phyloP scores from a whole-genome alignment of 2,888 invertebrate genomes.

The Heliconius sara region DNA sequence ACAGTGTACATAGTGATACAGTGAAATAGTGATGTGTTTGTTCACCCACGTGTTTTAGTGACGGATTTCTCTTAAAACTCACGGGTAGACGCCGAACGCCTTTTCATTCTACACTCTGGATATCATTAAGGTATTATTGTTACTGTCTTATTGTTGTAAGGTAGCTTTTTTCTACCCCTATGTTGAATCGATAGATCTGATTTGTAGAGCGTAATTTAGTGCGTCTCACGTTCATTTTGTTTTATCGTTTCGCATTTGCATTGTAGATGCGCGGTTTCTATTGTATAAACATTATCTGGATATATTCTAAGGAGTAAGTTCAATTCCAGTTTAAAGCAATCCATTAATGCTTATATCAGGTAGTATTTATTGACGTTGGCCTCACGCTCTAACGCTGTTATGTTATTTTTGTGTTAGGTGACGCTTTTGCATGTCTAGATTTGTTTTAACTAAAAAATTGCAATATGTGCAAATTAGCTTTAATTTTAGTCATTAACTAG shows the following conservation, averaged over 20 bases:
- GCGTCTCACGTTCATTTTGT: constrained; percentile 71
- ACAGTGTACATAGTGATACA: constrained; percentile 76
- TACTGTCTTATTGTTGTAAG: constrained; percentile 83
- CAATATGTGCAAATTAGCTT: neutral
- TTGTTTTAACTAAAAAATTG: neutral
- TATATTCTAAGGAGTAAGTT: constrained; percentile 61
- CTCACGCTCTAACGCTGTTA: constrained; percentile 45
- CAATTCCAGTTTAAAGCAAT: constrained; percentile 66
- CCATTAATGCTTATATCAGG: constrained; percentile 74
- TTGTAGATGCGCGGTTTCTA: constrained; percentile 73
- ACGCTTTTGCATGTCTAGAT: constrained; percentile 3
- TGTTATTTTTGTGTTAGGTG: constrained; percentile 17
- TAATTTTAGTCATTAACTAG: neutral
- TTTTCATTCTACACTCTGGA: constrained; percentile 81
- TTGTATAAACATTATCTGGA: constrained; percentile 62
- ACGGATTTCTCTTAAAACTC: constrained; percentile 77
- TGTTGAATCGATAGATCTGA: constrained; percentile 79
- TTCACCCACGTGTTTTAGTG: constrained; percentile 72
- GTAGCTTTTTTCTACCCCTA: constrained; percentile 78
- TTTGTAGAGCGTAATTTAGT: constrained; percentile 61
- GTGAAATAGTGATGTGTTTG: constrained; percentile 79
- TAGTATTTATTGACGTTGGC: constrained; percentile 56
- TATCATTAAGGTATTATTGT: constrained; percentile 85
- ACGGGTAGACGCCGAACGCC: constrained; percentile 78
- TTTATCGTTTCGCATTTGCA: constrained; percentile 68